These are phyloP conservation scores for Rhamphomyia laevipes DNA, from an alignment of 2,888 invertebrate genomes.

Conservation along the genomic window DNA sequence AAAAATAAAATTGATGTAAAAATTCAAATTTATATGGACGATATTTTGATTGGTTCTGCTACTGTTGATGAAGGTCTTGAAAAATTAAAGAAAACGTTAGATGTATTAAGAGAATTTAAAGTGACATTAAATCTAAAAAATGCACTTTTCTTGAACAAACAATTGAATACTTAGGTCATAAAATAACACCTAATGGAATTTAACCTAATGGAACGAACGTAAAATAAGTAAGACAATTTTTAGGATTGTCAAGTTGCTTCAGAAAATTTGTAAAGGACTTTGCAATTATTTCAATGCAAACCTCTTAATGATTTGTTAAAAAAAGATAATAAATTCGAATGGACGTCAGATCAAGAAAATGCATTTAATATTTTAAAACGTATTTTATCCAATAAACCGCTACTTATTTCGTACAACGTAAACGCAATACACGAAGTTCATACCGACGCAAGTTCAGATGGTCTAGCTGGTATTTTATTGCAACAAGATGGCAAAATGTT, in stretches of 20 bases:
- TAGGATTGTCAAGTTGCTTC: too few species aligned
- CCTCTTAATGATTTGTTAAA: too few species aligned
- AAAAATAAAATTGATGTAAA: background rate
- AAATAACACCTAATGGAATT: background rate
- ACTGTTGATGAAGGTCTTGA: background rate
- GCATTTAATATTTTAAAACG: too few species aligned
- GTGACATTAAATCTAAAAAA: background rate
- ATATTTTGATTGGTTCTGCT: background rate
- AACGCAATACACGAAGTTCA: background rate
- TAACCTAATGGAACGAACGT: too few species aligned
- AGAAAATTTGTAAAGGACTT: too few species aligned
- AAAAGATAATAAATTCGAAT: too few species aligned
- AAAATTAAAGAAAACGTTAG: background rate
- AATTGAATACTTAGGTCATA: constrained; percentile 1
- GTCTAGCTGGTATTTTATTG: background rate
- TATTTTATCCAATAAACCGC: too few species aligned
- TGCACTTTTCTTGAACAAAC: background rate
- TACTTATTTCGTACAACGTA: too few species aligned
- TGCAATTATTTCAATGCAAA: too few species aligned
- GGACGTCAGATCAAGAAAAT: too few species aligned
- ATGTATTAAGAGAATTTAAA: background rate
- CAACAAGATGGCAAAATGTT: background rate
- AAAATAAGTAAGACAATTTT: too few species aligned
- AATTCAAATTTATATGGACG: background rate
- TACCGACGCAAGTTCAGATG: background rate